Conservation (phyloP, 1,140 invertebrate genomes). For the Stegodyphus dumicola region DNA sequence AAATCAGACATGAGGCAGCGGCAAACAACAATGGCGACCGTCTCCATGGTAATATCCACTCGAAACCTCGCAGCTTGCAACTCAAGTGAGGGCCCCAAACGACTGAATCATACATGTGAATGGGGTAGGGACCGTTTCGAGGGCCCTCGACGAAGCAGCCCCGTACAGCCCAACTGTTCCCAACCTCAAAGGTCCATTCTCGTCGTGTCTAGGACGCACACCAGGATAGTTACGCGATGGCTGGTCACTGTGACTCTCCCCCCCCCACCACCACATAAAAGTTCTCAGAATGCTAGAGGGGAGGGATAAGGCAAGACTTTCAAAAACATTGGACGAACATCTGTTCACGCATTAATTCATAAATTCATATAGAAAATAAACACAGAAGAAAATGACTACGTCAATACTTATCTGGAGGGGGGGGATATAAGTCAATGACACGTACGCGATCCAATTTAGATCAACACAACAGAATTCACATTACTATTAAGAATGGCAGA, state of each 20-base stretch:
- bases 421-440: too few species aligned
- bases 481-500: too few species aligned
- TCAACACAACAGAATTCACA: too few species aligned
- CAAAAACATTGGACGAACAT: constrained; percentile 56
- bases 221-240: constrained; percentile 24
- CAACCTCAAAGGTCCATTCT: constrained; percentile 54
- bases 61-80: constrained; percentile 55
- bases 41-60: constrained; percentile 60
- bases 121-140: constrained; percentile 55
- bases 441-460: too few species aligned
- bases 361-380: too few species aligned
- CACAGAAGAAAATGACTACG: too few species aligned
- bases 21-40: constrained; percentile 58
- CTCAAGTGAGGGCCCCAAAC: constrained; percentile 50
- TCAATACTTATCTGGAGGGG: too few species aligned
- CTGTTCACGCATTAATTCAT: constrained; percentile 16
- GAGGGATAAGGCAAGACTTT: constrained; percentile 2
- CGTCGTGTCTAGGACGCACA: background rate
- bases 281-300: constrained; percentile 23
- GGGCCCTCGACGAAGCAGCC: constrained; percentile 43
- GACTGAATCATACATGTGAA: constrained; percentile 61
- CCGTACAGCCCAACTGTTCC: constrained; percentile 55
- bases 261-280: too few species aligned
- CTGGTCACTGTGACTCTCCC: constrained; percentile 30
- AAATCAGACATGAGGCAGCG: constrained; percentile 59